A percentile compares a stretch with the other conserved stretches of the same genome.
phyloP scores from a whole-genome alignment of 2,113 vertebrate genomes.

The Dasyprocta punctata region DNA sequence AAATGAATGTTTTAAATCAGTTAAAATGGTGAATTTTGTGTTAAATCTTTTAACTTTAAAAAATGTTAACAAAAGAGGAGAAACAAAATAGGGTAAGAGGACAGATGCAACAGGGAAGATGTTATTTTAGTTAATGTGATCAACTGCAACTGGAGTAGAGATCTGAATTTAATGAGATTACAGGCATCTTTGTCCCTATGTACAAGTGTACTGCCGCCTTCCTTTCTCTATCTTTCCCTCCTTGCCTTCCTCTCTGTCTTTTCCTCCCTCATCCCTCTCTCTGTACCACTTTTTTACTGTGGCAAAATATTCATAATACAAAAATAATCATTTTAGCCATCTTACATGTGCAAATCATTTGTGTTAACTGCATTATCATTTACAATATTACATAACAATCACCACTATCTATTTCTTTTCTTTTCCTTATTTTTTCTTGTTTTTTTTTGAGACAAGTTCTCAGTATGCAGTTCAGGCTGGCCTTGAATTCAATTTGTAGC shows the following conservation, averaged over 20 bases:
- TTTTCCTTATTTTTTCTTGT: no score
- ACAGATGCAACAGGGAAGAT: background rate
- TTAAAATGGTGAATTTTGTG: background rate
- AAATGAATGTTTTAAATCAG: background rate
- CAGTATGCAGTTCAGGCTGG: background rate
- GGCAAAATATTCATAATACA: background rate
- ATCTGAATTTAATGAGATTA: background rate
- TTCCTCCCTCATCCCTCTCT: no score
- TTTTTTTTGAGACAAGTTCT: background rate
- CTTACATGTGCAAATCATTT: background rate
- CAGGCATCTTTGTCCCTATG: background rate
- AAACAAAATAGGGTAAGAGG: background rate
- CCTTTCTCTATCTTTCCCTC: background rate
- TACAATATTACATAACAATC: background rate
- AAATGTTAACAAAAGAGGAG: background rate
- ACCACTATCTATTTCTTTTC: background rate
- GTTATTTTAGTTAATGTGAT: background rate
- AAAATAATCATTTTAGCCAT: background rate
- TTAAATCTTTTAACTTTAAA: slow-evolving; percentile 23
- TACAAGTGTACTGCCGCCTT: background rate
- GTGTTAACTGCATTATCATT: background rate
- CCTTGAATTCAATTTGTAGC: background rate
- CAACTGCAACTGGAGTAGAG: background rate
- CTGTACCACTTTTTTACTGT: background rate
- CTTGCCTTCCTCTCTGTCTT: background rate